Percentiles rank a stretch among this genome's conserved stretches.
phyloP scores from a whole-genome alignment of 2,113 vertebrate genomes.

The Chamaea fasciata region DNA sequence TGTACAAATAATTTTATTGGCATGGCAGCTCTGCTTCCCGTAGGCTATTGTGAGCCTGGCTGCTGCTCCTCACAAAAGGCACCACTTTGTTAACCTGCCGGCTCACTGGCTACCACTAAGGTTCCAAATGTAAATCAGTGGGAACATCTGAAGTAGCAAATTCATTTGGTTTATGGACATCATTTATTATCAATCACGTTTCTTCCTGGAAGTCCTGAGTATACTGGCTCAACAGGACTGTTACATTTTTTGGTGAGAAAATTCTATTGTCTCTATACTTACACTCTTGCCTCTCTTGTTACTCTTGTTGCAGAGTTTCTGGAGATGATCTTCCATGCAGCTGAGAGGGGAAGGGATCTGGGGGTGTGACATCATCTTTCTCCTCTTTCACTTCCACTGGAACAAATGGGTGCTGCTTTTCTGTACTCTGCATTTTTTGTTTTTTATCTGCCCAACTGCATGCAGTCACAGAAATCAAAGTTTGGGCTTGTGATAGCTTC shows the following conservation, averaged over 20 bases:
- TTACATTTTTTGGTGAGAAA: neutral
- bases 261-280: neutral
- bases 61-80: neutral
- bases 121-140: conserved; percentile 29
- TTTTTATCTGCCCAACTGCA: neutral
- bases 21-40: neutral
- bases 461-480: neutral
- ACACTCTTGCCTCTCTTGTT: neutral
- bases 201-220: neutral
- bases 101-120: neutral
- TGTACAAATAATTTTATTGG: neutral
- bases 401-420: neutral
- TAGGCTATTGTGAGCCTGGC: neutral
- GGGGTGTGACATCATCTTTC: neutral
- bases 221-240: neutral
- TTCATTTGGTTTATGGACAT: neutral
- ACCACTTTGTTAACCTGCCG: neutral
- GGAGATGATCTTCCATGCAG: neutral
- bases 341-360: neutral
- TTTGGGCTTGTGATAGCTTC: neutral
- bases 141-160: neutral
- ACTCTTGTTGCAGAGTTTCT: neutral
- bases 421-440: neutral
- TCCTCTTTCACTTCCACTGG: neutral
- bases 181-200: neutral